phyloP scores from a whole-genome alignment of 2,113 vertebrate species.

The Ophthalmolycus amberensis region DNA sequence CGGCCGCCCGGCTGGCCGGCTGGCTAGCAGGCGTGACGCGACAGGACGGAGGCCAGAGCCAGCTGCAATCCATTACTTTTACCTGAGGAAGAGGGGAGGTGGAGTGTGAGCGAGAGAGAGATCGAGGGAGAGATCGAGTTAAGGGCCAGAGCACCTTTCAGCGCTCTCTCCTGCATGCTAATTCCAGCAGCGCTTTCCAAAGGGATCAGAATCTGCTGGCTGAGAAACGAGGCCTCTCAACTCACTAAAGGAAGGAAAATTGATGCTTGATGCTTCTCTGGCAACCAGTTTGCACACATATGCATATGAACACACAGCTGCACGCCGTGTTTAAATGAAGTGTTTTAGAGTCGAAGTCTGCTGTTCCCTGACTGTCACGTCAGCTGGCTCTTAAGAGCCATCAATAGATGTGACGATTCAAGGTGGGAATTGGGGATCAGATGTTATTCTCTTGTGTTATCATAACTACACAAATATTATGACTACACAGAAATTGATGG shows the following conservation, averaged over 20 bases:
- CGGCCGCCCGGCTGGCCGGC: constrained; percentile 46
- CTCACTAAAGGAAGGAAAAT: constrained; percentile 48
- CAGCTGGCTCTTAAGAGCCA: constrained; percentile 3
- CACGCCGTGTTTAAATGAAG: constrained; percentile 29
- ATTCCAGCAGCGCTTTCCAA: constrained; percentile 54
- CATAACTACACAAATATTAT: background rate
- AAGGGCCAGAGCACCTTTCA: constrained; percentile 73
- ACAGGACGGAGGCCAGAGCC: constrained; percentile 63
- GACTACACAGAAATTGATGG: background rate
- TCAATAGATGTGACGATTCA: background rate
- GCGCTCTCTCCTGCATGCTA: constrained; percentile 75
- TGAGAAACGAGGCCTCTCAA: constrained; percentile 64
- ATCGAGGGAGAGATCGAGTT: constrained; percentile 58
- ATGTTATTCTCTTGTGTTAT: constrained; percentile 2
- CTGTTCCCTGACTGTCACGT: background rate
- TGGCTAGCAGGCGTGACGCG: constrained; percentile 68
- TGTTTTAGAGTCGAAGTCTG: constrained; percentile 5
- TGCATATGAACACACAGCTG: constrained; percentile 51
- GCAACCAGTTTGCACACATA: constrained; percentile 36
- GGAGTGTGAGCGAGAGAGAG: constrained; percentile 9
- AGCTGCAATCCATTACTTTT: constrained; percentile 78
- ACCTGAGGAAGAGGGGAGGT: constrained; percentile 63
- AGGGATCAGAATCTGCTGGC: constrained; percentile 69
- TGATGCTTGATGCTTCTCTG: constrained; percentile 26
- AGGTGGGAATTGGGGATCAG: constrained; percentile 22